These are phyloP conservation scores for Micrasema minimum DNA, from an alignment of 1,140 invertebrate species.

Conservation along the genomic window DNA sequence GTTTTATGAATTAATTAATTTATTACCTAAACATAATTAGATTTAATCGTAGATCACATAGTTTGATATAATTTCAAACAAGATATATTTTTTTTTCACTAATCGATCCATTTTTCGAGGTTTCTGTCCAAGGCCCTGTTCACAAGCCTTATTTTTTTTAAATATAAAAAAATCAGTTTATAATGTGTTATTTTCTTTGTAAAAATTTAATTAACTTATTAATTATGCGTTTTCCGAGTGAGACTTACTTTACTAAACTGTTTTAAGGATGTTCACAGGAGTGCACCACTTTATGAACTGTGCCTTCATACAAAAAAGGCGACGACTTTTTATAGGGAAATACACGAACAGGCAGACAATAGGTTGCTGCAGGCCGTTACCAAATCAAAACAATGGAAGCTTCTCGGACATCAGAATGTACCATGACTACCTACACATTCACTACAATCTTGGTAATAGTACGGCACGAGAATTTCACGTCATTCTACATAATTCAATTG, in stretches of 20 bases:
- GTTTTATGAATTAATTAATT: no score
- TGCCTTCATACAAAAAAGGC: slow-evolving; percentile 45
- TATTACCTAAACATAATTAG: no score
- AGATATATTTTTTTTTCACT: no score
- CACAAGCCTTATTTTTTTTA: no score
- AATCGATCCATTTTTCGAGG: no score
- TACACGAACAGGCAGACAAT: slow-evolving; percentile 39
- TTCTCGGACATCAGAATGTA: slow-evolving; percentile 31
- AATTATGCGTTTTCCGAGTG: neutral
- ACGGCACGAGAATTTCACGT: slow-evolving; percentile 46
- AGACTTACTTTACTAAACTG: slow-evolving; percentile 48
- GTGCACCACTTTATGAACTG: slow-evolving; percentile 39
- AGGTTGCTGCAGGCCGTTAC: slow-evolving; percentile 47
- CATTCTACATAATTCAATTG: slow-evolving; percentile 44
- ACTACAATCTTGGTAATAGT: neutral
- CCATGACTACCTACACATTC: slow-evolving; percentile 3
- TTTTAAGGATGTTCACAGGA: slow-evolving; percentile 36
- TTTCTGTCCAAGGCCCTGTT: no score
- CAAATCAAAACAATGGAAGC: slow-evolving; percentile 37
- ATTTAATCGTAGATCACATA: no score
- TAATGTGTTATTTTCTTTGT: no score
- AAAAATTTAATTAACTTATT: no score
- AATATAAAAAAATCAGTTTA: no score
- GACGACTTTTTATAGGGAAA: slow-evolving; percentile 44
- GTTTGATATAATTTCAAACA: no score